phyloP scores from a whole-genome alignment of 2,113 vertebrate genomes.

The Mandrillus leucophaeus region DNA sequence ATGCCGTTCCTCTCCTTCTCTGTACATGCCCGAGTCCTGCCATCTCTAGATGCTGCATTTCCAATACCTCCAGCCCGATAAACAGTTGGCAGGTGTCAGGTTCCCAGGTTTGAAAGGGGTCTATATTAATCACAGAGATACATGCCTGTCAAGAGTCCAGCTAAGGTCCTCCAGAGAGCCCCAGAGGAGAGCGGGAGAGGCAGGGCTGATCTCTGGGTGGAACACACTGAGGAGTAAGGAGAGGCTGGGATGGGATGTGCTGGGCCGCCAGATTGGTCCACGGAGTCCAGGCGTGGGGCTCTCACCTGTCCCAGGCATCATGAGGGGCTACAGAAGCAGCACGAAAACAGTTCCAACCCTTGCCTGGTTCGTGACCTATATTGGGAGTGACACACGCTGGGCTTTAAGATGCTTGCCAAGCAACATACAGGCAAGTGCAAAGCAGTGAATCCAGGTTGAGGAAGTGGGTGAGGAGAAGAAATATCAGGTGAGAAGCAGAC shows the following conservation, averaged over 20 bases:
- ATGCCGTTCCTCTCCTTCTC: background rate
- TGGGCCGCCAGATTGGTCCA: accelerated
- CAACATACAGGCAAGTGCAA: constrained; percentile 30
- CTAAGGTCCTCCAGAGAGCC: constrained; percentile 20
- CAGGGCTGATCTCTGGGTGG: background rate
- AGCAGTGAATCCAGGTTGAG: constrained; percentile 20
- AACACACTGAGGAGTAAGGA: background rate
- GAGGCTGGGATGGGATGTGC: too few species aligned
- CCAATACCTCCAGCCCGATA: background rate
- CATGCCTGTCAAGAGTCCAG: background rate
- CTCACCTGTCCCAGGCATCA: accelerated
- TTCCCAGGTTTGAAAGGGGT: background rate
- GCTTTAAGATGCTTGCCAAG: constrained; percentile 40
- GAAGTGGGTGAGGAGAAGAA: constrained; percentile 34
- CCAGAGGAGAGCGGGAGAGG: background rate
- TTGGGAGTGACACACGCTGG: background rate
- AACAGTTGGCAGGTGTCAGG: background rate
- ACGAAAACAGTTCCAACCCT: background rate
- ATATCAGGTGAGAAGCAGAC: constrained; percentile 24
- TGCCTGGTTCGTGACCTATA: background rate
- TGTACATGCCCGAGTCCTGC: background rate
- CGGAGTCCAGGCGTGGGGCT: background rate
- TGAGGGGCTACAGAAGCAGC: accelerated
- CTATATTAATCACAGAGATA: background rate
- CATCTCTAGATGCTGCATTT: background rate